Evolutionary conservation across 2,797 vertebrate species (phyloP), one percentile per base, ranked within the genome.

Genomic region (Pteropus rufus): DNA sequence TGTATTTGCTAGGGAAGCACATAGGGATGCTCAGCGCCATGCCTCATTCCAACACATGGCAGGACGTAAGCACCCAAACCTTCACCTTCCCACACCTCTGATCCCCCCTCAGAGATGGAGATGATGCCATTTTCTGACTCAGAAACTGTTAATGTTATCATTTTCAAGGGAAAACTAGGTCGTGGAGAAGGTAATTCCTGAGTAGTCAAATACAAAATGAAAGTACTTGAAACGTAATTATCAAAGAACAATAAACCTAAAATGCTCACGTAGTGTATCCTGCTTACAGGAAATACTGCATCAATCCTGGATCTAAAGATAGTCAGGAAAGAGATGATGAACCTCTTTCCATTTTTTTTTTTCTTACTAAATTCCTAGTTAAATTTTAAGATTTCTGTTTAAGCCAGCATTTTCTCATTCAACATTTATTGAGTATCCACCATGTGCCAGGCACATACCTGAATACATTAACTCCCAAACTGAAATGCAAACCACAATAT

Each of bases 391-490:
- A 92, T 92, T 82, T 69, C 62, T 93, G 16, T 69, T 95, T 89
- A 92, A 94, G 52, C 16, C 65, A 96, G 46, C 44, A 86, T 91
- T 84, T 96, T 97, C 85, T 94, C 75, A 96, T 81, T 94, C 89
- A 91, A 52, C 52, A 86, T 93, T 96, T 95, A 97, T 31, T 91
- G 46, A 94, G 41, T 87, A 92, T 21, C 49, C 36, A 52, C 58
- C 69, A 69, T 83, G 65, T 94, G 75, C 54, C 77, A 96, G 65
- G 70, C 70, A 93, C 75, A 95, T 73, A 97, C 80, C 89, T 94
- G 75, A 92, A 92, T 89, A 81, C 18, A 88, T 93, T 96, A 96
- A 88, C 76, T 85, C 46, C 49, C 36, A 90, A 94, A 88, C 76
- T 70, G 36, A 95, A 94, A 91, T 90, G 49, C 29, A 93, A 96